A percentile compares a stretch with the other conserved stretches of the same genome.
phyloP scores from a whole-genome alignment of 2,113 vertebrate genomes.

The Trachemys scripta region DNA sequence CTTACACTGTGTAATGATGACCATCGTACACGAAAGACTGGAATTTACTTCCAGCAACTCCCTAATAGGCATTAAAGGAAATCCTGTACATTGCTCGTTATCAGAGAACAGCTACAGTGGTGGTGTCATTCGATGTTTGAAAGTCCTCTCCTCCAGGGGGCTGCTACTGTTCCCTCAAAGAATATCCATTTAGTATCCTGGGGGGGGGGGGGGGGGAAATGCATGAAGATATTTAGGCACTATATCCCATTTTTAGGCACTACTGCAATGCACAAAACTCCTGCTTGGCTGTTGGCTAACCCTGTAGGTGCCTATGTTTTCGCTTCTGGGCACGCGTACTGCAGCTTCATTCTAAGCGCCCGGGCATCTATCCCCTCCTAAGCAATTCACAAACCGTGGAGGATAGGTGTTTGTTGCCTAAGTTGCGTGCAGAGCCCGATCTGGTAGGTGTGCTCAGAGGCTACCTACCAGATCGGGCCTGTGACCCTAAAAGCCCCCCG shows the following conservation, averaged over 20 bases:
- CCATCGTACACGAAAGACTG: neutral
- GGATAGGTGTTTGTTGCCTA: neutral
- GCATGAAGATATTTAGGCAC: neutral
- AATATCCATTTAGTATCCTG: neutral
- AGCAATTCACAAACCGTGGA: neutral
- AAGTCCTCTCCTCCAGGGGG: neutral
- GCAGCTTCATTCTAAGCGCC: neutral
- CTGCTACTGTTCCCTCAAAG: neutral
- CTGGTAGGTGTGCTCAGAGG: neutral
- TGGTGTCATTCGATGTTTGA: neutral
- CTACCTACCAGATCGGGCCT: neutral
- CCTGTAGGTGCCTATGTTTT: too few relatives aligned
- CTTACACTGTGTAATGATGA: neutral
- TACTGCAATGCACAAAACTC: neutral
- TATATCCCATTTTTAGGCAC: neutral
- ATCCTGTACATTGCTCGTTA: neutral
- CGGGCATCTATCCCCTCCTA: neutral
- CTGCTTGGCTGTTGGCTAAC: neutral
- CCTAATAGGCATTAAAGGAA: neutral
- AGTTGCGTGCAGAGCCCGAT: neutral
- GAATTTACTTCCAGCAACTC: neutral
- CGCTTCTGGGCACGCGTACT: neutral
- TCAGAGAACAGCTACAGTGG: neutral
- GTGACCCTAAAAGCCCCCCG: neutral
- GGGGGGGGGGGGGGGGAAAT: too few relatives aligned